phyloP scores from a whole-genome alignment of 2,888 invertebrate species.

The Geophilus truncorum region DNA sequence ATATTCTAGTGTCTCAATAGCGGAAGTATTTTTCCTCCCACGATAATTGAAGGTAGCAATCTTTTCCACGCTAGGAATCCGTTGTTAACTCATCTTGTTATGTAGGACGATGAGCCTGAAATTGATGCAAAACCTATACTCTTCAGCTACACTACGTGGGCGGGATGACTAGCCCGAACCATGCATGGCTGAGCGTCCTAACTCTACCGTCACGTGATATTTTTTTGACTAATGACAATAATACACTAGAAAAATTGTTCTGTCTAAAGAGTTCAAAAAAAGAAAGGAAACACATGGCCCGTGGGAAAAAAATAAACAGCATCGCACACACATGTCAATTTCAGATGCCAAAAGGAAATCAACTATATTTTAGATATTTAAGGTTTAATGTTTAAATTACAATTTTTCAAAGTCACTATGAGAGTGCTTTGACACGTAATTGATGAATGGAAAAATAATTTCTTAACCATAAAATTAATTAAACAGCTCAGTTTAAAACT shows the following conservation, averaged over 20 bases:
- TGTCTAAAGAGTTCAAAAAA: background rate
- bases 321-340: background rate
- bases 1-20: background rate
- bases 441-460: too few species aligned
- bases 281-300: constrained; percentile 8
- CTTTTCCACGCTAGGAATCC: constrained; percentile 9
- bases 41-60: background rate
- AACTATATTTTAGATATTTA: too few species aligned
- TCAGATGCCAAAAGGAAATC: background rate
- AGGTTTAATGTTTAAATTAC: background rate
- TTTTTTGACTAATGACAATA: background rate
- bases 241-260: background rate
- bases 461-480: background rate
- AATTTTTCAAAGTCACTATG: background rate
- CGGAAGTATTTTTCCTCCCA: constrained; percentile 16
- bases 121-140: constrained; percentile 4
- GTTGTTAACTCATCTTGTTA: background rate
- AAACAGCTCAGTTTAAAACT: background rate
- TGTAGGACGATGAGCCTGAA: constrained; percentile 20
- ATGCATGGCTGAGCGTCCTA: background rate
- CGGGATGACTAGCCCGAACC: background rate
- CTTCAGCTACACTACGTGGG: background rate
- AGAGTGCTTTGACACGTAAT: background rate
- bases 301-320: background rate
- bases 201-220: background rate